A percentile compares a stretch with the other conserved stretches of the same genome.
Conservation (phyloP, 2,888 invertebrate genomes). For the Ectobius pallidus region DNA sequence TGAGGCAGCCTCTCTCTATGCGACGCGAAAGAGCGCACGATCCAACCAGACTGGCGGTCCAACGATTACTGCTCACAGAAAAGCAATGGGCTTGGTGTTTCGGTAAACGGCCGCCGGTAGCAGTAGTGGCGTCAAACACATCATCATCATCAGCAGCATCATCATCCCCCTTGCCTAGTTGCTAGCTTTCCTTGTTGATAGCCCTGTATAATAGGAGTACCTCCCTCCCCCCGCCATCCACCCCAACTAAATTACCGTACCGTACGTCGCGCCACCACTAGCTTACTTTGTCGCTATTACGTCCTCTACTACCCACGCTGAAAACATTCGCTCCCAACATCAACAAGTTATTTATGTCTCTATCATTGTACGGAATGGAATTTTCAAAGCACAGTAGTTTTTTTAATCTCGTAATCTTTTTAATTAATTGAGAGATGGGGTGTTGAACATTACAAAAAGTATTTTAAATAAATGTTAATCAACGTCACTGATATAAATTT, state of each 20-base stretch:
- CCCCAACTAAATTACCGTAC: slow-evolving; percentile 41
- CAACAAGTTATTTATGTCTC: slow-evolving; percentile 5
- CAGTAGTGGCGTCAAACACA: slow-evolving; percentile 43
- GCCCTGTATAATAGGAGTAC: slow-evolving; percentile 41
- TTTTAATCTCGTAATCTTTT: too few relatives aligned
- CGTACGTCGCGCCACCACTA: slow-evolving; percentile 27
- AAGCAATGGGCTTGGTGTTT: slow-evolving; percentile 35
- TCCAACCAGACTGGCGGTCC: slow-evolving; percentile 25
- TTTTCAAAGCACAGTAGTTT: too few relatives aligned
- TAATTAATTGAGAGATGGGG: too few relatives aligned
- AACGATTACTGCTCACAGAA: slow-evolving; percentile 40
- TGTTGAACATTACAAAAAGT: too few relatives aligned
- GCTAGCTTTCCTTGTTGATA: slow-evolving; percentile 43
- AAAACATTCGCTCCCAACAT: slow-evolving; percentile 31
- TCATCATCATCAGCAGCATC: slow-evolving; percentile 39
- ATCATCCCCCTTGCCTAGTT: slow-evolving; percentile 31
- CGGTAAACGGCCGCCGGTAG: slow-evolving; percentile 43
- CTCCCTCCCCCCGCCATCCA: slow-evolving; percentile 30
- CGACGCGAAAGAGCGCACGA: slow-evolving; percentile 1
- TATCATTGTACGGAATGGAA: not conserved
- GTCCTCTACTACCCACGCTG: slow-evolving; percentile 31
- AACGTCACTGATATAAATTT: too few relatives aligned
- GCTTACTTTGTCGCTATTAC: slow-evolving; percentile 43
- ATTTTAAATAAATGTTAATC: too few relatives aligned
- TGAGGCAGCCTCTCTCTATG: not conserved